Base-by-base conservation (phyloP, 2,888 invertebrate genomes). In the Epinotia demarniana region DNA sequence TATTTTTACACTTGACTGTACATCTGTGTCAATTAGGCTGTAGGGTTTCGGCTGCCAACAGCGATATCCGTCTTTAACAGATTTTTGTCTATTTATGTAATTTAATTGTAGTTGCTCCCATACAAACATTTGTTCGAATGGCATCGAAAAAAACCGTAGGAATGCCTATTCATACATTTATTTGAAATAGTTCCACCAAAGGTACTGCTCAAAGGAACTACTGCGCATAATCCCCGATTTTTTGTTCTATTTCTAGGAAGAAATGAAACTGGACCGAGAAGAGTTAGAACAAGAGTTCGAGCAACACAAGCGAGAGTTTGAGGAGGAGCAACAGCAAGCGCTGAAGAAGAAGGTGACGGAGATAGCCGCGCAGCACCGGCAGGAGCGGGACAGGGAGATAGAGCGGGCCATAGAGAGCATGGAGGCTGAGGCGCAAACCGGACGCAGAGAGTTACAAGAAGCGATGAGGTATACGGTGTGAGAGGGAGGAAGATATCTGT, bases 301-400 rank as follows among this genome's bases (percentile, higher is more conserved):
- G 78, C 93, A 94, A n/a, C 96, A 95, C 94, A 94, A 95, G 80
- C 94, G 92, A 71, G 95, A 95, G 71, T 95, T 94, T 80, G 95
- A 95, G 81, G 95, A 95, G 75, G 95, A 96, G 78, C 96, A 96
- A 81, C 94, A 94, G 19, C 79, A 94, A 43, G 86, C 95, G 12
- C 89, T 97, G 70, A 95, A 95, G 73, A 96, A 96, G 84, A 96
- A 95, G 83, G 97, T 97, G 88, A 92, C 94, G 73, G 95, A 95
- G 80, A 96, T 98, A 81, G 88, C 96, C 2, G 96, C 97, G 43
- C 95, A 96, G 79, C 96, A 96, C 84, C 95, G 96, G 85, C 94
- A 94, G 68, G 97, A 98, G 84, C 90, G 97, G 74, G 98, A 98
- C 88, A 95, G 95, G 64, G 97, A 97, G 90, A 97, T 97, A 72